Evolutionary conservation across 2,113 vertebrate genomes (phyloP).

Genomic region (Nibea coibor): DNA sequence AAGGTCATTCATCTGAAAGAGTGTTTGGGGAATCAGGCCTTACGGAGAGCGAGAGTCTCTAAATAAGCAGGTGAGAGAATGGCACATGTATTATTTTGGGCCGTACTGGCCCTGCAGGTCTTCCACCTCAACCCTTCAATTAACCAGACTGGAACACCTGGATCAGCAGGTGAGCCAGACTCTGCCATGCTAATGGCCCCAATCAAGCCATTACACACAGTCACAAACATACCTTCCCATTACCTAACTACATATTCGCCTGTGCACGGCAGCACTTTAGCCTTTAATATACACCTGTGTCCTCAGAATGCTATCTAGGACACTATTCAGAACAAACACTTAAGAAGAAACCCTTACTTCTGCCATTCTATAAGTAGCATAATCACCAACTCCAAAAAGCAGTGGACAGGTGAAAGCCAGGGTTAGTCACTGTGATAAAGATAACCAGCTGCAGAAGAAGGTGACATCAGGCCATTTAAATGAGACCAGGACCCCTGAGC

Average conservation of each 20-base stretch:
- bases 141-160: constrained; percentile 78
- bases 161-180: constrained; percentile 77
- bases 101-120: constrained; percentile 57
- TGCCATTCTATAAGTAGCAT: constrained; percentile 45
- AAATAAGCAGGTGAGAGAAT: constrained; percentile 28
- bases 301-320: constrained; percentile 47
- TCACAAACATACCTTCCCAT: constrained; percentile 51
- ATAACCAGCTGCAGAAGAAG: constrained; percentile 12
- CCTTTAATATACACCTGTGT: constrained; percentile 68
- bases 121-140: constrained; percentile 72
- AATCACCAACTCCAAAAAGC: constrained; percentile 29
- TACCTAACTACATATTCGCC: constrained; percentile 45
- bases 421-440: constrained; percentile 45
- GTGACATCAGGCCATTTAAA: constrained; percentile 32
- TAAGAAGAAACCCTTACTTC: constrained; percentile 52
- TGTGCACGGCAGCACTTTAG: constrained; percentile 52
- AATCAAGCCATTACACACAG: constrained; percentile 67
- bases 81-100: constrained; percentile 36
- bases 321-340: constrained; percentile 51
- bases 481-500: not conserved
- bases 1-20: constrained; percentile 43
- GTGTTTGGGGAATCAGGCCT: constrained; percentile 44
- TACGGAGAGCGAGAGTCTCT: constrained; percentile 16
- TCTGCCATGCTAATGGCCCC: constrained; percentile 70
- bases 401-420: constrained; percentile 51